phyloP scores from a whole-genome alignment of 2,113 vertebrate genomes.

The Ptyas mucosa region DNA sequence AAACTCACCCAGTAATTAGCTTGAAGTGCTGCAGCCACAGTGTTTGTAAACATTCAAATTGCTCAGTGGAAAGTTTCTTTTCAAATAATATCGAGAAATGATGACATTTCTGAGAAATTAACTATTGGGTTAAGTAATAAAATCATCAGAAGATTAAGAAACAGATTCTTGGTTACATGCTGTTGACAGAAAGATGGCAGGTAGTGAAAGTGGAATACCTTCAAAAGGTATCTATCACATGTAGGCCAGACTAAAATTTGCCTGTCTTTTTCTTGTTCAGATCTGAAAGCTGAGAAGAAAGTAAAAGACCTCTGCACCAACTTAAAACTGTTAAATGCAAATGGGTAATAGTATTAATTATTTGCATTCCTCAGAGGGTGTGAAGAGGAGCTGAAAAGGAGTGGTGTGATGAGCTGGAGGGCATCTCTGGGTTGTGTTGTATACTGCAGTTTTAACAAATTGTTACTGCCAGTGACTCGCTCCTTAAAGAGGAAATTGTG shows the following conservation, averaged over 20 bases:
- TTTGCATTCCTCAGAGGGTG: neutral
- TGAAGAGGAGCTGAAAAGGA: neutral
- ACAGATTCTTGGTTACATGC: neutral
- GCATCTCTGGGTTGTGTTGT: neutral
- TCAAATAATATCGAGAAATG: neutral
- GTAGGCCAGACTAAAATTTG: neutral
- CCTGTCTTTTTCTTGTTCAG: neutral
- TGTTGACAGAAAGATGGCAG: conserved; percentile 1
- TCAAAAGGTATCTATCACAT: neutral
- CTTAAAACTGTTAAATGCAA: neutral
- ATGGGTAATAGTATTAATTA: neutral
- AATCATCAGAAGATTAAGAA: neutral
- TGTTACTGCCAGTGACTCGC: neutral
- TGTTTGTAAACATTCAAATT: neutral
- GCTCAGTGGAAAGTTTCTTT: neutral
- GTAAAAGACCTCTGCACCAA: neutral
- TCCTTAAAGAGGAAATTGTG: neutral
- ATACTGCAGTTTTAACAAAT: neutral
- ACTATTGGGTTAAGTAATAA: neutral
- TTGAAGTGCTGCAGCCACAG: neutral
- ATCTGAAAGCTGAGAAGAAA: neutral
- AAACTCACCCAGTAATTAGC: neutral
- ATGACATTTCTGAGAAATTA: neutral
- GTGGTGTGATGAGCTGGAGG: neutral
- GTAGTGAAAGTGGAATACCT: neutral